A percentile compares a stretch with the other conserved stretches of the same genome.
Conservation (phyloP, 1,140 invertebrate genomes). For the Bombus fervidus region DNA sequence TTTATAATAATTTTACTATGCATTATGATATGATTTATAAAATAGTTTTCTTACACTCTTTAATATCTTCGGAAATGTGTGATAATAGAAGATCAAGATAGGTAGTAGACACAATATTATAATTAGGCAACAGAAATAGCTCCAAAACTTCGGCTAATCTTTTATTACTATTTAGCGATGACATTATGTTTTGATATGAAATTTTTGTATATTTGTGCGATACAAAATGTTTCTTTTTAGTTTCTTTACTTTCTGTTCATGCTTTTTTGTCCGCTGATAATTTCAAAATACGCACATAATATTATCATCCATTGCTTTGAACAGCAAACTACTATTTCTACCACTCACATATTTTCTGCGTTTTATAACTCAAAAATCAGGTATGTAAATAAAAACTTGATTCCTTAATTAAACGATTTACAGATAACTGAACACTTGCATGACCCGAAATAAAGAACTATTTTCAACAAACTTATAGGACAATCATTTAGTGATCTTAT, state of each 20-base stretch:
- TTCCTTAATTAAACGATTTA: neutral
- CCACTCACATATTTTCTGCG: slow-evolving; percentile 4
- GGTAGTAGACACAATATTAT: slow-evolving; percentile 74
- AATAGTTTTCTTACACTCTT: slow-evolving; percentile 68
- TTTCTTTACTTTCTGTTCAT: slow-evolving; percentile 6
- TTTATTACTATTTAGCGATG: slow-evolving; percentile 48
- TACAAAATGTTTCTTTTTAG: neutral
- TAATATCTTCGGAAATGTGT: slow-evolving; percentile 71
- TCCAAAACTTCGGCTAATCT: slow-evolving; percentile 76
- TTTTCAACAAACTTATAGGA: neutral
- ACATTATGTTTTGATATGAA: slow-evolving; percentile 26
- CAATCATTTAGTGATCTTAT: neutral
- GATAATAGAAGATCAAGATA: slow-evolving; percentile 79
- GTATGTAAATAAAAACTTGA: slow-evolving; percentile 28
- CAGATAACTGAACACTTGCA: neutral
- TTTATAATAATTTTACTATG: neutral
- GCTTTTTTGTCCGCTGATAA: neutral
- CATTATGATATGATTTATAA: neutral
- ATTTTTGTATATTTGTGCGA: neutral
- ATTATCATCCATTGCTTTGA: neutral
- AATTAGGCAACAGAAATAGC: slow-evolving; percentile 77
- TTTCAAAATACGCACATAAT: neutral
- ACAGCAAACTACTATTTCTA: neutral
- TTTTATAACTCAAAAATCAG: neutral
- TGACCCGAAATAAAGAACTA: neutral